Evolutionary conservation across 2,888 invertebrate species (phyloP), one percentile per base, ranked within the genome.

Genomic region (Charanyca ferruginea): DNA sequence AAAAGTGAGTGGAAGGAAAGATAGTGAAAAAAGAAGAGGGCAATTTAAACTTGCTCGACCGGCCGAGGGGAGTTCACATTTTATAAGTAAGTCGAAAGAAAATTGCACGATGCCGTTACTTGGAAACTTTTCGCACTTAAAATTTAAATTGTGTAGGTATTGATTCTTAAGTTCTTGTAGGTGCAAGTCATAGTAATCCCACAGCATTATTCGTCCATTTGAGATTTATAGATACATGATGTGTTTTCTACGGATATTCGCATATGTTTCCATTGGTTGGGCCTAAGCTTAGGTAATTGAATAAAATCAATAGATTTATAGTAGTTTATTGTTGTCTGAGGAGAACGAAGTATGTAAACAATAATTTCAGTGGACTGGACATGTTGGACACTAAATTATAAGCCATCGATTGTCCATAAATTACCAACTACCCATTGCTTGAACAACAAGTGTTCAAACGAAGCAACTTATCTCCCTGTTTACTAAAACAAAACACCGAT

Each of bases 11-110:
- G 91, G 88, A 88, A 83, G 85, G 87, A 85, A 86, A 93, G 94
- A 94, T 94, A 94, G 94, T 94, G 94, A 94, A 94, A 94, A 94
- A 94, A 92, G 89, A 85, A 85, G 87, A 85, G 85, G 88, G 89
- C 93, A 94, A 94, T 94, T 94, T 93, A 92, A 94, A 94, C 90
- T 94, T 94, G 91, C 86, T 82, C 90, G 60, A 81, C 85, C 83
- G 85, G 83, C 83, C 81, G 85, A 86, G 87, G 90, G 88, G 88
- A 87, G 89, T 89, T 82, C 85, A 87, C 89, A 87, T 91, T 93
- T 93, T 91, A 91, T 89, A 94, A 95, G 91, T 91, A 92, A 80
- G 85, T 84, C 85, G 80, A 83, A 83, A 87, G 89, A 87, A 93
- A 91, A 93, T 92, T 92, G 92, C 90, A 89, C 85, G 87, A 90